phyloP scores from a whole-genome alignment of 2,888 invertebrate genomes.

The Hipparchia sbordonii region DNA sequence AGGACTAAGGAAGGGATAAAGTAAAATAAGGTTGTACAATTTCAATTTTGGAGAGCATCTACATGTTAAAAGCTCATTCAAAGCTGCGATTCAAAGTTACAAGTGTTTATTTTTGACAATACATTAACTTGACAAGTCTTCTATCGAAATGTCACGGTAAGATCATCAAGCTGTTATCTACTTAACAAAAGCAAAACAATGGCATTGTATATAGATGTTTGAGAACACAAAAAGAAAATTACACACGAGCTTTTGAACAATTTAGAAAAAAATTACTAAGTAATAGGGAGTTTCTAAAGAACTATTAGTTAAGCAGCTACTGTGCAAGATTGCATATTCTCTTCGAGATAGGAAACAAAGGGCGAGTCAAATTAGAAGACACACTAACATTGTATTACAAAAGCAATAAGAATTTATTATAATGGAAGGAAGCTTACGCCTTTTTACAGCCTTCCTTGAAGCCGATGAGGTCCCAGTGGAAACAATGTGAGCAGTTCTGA shows the following conservation, averaged over 20 bases:
- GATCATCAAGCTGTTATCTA: not conserved
- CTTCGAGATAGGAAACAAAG: conserved; percentile 35
- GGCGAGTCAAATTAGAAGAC: conserved; percentile 48
- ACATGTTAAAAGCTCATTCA: too few relatives aligned
- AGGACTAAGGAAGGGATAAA: too few relatives aligned
- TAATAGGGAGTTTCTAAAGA: conserved; percentile 13
- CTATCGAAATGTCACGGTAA: not conserved
- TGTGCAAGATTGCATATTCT: conserved; percentile 28
- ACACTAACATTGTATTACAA: conserved; percentile 51
- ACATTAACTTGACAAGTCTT: conserved; percentile 12
- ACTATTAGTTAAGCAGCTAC: conserved; percentile 28
- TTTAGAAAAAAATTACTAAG: not conserved
- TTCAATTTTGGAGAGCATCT: too few relatives aligned
- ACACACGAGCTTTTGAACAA: conserved; percentile 19
- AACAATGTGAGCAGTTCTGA: conserved; percentile 47
- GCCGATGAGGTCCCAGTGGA: conserved; percentile 50
- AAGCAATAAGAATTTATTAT: conserved; percentile 62
- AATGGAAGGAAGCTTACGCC: conserved; percentile 47
- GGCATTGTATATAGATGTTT: not conserved
- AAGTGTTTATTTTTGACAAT: not conserved
- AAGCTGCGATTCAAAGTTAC: too few relatives aligned
- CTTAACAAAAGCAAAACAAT: not conserved
- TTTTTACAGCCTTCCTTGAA: conserved; percentile 56
- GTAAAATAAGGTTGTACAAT: too few relatives aligned
- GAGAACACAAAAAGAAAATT: conserved; percentile 16